Percentiles rank a stretch among this genome's conserved stretches.
phyloP scores from a whole-genome alignment of 2,113 vertebrate species.

The Crotophaga sulcirostris region DNA sequence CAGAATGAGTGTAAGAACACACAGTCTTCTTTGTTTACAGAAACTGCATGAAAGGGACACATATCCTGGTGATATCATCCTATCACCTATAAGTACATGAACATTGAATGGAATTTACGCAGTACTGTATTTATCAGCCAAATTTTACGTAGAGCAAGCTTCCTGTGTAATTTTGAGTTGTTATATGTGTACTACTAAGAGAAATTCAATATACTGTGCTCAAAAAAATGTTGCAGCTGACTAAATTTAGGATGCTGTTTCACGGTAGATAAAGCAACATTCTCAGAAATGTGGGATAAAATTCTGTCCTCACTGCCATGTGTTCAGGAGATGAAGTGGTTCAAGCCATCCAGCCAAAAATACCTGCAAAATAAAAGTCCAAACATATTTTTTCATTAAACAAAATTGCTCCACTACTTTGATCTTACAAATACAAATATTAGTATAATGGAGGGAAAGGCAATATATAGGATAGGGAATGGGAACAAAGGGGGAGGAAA shows the following conservation, averaged over 20 bases:
- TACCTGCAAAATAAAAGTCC: background rate
- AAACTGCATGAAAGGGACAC: background rate
- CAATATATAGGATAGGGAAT: background rate
- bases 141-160: background rate
- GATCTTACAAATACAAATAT: background rate
- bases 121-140: background rate
- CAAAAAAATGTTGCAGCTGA: background rate
- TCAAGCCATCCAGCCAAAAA: background rate
- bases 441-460: background rate
- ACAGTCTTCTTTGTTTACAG: background rate
- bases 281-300: background rate
- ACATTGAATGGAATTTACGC: background rate
- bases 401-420: background rate
- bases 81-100: background rate
- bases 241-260: background rate
- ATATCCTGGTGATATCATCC: background rate
- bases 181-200: background rate
- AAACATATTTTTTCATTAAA: background rate
- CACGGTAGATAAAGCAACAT: background rate
- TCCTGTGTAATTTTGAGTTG: background rate
- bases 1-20: background rate
- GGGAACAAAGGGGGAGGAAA: background rate
- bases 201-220: background rate
- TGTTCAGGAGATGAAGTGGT: background rate
- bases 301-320: background rate